Base-by-base conservation (phyloP, 1,140 invertebrate species). In the Ylistrum balloti region DNA sequence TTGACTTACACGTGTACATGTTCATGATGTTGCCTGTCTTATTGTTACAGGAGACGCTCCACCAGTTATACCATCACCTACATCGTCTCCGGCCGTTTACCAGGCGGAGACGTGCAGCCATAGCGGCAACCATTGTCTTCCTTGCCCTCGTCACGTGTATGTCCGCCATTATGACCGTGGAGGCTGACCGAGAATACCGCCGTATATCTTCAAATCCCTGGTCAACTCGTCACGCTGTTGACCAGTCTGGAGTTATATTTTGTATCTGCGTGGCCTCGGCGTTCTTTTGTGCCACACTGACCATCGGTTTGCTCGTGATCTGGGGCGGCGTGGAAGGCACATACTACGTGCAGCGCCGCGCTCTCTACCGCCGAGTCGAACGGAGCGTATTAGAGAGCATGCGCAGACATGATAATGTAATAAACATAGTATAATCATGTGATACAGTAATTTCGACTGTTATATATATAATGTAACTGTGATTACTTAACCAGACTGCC, bases 281-380 rank as follows among this genome's bases (percentile, higher is more conserved):
- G 22, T 92, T 92, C 89, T 92, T 92, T 56, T 92, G 91, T 45
- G 91, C 91, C n/a, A 92, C 91, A 20, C 33, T 90, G 35, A 92
- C 91, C 17, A 86, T 92, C 17, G 91, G 91, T 33, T 86, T 92
- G 11, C 34, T 92, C 3, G 41, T 92, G 0, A 90, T 92, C 9
- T 92, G 91, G 91, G 74, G 87, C 32, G 91, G 91, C 28, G 86
- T 92, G 89, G 91, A 92, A n/a, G 88, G 89, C 15, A 90, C 88
- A 48, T 92, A 90, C 87, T 17, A 85, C 3, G 87, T 92, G 32
- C 89, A 92, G 45, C 41, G 91, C 28, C 17, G 91, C 17, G 86
- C 56, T 33, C 87, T 92, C 17, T 22, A 90, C 9, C 85, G 91
- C 11, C 33, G 89, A 22, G 91, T 74, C n/a, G 56, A 74, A 74